Conservation (phyloP, 2,113 vertebrate genomes). For the Gambusia holbrooki region DNA sequence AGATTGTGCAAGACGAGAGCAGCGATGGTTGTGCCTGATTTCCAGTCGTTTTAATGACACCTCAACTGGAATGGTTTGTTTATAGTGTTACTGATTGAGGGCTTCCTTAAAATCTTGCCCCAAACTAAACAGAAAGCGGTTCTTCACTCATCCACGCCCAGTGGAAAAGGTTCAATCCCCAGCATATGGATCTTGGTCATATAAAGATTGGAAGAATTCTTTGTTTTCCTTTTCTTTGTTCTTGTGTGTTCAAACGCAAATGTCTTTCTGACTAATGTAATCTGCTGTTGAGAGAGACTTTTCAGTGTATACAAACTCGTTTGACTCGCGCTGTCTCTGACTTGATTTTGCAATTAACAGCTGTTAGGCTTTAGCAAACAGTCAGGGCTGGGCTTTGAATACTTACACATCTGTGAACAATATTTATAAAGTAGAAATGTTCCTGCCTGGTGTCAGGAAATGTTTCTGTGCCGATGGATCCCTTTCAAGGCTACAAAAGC, state of each 20-base stretch:
- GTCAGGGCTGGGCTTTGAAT: slow-evolving; percentile 33
- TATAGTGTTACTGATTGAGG: slow-evolving; percentile 76
- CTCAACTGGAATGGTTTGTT: slow-evolving; percentile 73
- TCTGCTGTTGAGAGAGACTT: slow-evolving; percentile 30
- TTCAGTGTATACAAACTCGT: slow-evolving; percentile 23
- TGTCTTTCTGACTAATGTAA: slow-evolving; percentile 47
- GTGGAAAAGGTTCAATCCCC: slow-evolving; percentile 57
- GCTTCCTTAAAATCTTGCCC: slow-evolving; percentile 74
- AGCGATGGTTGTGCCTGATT: slow-evolving; percentile 59
- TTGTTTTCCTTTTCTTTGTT: slow-evolving; percentile 22
- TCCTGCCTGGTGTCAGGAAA: slow-evolving; percentile 52
- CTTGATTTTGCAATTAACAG: slow-evolving; percentile 65
- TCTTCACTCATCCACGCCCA: slow-evolving; percentile 67
- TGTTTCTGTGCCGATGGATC: slow-evolving; percentile 48
- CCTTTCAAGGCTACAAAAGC: slow-evolving; percentile 52
- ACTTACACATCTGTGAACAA: slow-evolving; percentile 72
- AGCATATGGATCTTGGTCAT: slow-evolving; percentile 49
- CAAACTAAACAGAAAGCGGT: slow-evolving; percentile 77
- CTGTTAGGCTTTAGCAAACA: slow-evolving; percentile 52
- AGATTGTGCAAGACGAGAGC: slow-evolving; percentile 65
- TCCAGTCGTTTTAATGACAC: slow-evolving; percentile 72
- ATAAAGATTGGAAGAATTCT: slow-evolving; percentile 65
- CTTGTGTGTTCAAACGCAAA: slow-evolving; percentile 39
- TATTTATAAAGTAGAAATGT: slow-evolving; percentile 53
- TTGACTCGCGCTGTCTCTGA: slow-evolving; percentile 27